Evolutionary conservation across 2,113 vertebrate species (phyloP).

Genomic region (Amphiprion percula): DNA sequence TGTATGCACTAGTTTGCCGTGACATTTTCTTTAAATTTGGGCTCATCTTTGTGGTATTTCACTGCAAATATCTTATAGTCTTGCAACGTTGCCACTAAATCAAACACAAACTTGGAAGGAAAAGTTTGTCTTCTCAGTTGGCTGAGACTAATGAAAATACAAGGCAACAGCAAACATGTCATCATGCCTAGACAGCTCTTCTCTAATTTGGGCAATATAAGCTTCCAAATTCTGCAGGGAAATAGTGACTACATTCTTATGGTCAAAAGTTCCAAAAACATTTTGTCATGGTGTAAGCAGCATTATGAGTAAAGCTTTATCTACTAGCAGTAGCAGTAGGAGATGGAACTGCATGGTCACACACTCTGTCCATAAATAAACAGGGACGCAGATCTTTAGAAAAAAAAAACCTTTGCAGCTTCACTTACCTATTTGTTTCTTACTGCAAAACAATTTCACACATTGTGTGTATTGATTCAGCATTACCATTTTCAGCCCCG

Average conservation of each 20-base stretch:
- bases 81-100: slow-evolving; percentile 9
- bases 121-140: background rate
- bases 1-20: background rate
- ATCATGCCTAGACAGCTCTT: slow-evolving; percentile 6
- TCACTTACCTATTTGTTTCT: background rate
- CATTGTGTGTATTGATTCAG: slow-evolving; percentile 1
- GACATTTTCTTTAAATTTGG: background rate
- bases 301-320: no score
- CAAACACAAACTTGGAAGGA: slow-evolving; percentile 15
- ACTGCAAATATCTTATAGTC: background rate
- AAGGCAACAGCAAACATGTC: slow-evolving; percentile 16
- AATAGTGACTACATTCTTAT: background rate
- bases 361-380: background rate
- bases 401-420: background rate
- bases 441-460: slow-evolving; percentile 11
- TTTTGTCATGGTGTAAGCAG: no score
- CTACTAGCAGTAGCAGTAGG: background rate
- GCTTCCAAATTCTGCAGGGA: background rate
- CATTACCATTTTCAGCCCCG: slow-evolving; percentile 28
- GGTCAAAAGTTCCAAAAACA: background rate
- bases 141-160: background rate
- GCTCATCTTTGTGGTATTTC: slow-evolving; percentile 4
- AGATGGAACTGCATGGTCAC: background rate
- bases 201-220: background rate
- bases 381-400: background rate